These are phyloP conservation scores for Pyxicephalus adspersus DNA, from an alignment of 2,113 vertebrate genomes.

Conservation along the genomic window DNA sequence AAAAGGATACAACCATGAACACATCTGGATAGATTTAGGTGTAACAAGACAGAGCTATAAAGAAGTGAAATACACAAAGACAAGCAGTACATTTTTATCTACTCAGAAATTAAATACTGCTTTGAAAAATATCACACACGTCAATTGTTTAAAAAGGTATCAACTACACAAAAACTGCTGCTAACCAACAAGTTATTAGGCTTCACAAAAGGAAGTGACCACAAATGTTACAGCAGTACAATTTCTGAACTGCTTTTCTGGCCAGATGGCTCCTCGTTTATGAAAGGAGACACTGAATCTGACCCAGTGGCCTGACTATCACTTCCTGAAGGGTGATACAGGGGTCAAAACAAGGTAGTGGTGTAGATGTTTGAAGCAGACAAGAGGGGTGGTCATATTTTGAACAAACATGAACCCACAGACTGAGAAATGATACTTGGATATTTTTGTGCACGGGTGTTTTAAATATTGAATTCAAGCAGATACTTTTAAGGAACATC, in stretches of 20 bases:
- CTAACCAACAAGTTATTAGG: background rate
- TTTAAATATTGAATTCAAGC: no score
- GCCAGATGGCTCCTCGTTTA: conserved; percentile 25
- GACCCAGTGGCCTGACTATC: conserved; percentile 9
- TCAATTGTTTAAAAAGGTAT: background rate
- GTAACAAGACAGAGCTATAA: no score
- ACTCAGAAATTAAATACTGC: no score
- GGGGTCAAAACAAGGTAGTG: background rate
- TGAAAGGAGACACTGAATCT: conserved; percentile 27
- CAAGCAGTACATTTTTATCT: no score
- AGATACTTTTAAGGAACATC: no score
- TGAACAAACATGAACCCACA: background rate
- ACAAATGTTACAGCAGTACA: background rate
- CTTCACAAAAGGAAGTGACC: no score
- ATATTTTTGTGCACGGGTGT: no score
- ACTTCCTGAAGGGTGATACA: conserved; percentile 17
- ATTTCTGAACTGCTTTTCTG: background rate
- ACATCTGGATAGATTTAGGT: no score
- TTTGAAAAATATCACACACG: no score
- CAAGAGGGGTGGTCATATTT: background rate
- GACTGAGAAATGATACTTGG: background rate
- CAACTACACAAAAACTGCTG: background rate
- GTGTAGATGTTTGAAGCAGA: no score
- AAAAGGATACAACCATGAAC: no score
- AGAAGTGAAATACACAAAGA: no score